A percentile compares a stretch with the other conserved stretches of the same genome.
Evolutionary conservation across 2,113 vertebrate species (phyloP).

Genomic region (Amblyopsis rosae): DNA sequence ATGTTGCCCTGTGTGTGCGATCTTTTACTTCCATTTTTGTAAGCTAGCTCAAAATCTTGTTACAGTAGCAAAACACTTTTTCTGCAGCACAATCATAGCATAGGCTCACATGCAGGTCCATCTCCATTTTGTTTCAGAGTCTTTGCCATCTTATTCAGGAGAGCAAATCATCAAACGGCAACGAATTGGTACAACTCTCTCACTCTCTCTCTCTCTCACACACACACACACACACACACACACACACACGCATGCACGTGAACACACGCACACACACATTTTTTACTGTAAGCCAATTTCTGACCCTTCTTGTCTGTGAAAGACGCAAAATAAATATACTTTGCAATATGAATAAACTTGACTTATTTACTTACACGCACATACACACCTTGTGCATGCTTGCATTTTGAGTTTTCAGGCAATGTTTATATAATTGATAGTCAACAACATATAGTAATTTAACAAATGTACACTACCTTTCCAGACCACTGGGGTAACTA

Average conservation of each 20-base stretch:
- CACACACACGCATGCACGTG: too few species aligned
- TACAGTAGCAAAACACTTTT: neutral
- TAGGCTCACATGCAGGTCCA: neutral
- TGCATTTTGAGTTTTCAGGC: neutral
- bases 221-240: neutral
- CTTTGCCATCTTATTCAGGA: neutral
- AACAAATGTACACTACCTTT: neutral
- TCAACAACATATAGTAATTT: neutral
- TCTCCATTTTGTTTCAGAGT: too few species aligned
- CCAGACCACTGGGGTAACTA: slow-evolving; percentile 77
- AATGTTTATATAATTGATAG: neutral
- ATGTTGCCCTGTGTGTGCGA: neutral
- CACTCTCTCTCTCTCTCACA: too few species aligned
- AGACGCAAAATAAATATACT: too few species aligned
- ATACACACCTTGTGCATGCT: neutral
- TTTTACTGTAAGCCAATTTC: too few species aligned
- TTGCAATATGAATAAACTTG: too few species aligned
- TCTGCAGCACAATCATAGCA: neutral
- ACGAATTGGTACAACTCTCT: slow-evolving; percentile 48
- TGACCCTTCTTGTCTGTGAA: too few species aligned
- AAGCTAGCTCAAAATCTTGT: neutral
- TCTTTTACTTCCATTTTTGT: neutral
- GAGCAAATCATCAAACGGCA: slow-evolving; percentile 46
- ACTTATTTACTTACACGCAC: neutral
- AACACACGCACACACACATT: too few species aligned